Base-by-base conservation (phyloP, 2,797 vertebrate species). In the Danio jaintianensis region DNA sequence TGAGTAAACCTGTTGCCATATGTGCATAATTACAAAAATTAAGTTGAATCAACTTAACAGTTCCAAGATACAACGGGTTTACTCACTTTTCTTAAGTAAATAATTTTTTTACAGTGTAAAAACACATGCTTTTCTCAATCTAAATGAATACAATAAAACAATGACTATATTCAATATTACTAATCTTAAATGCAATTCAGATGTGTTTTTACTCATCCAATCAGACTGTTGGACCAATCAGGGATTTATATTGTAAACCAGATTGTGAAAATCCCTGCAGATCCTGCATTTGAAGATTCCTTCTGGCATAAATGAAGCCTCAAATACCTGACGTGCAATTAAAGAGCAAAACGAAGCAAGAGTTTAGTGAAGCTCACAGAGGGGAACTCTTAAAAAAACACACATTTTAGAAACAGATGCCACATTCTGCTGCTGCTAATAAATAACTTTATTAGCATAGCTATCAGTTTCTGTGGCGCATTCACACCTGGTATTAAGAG, bases 321-420 rank as follows among this genome's bases (percentile, higher is more conserved):
- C 50, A 29, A 42, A 76, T 29, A 64, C n/a, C 36, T 43, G 40
- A 53, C 1, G 5, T 43, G n/a, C 43, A 40, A 18, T 50, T 40
- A 75, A 40, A 62, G 11, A 55, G 16, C 16, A 42, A 55, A 29
- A 40, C n/a, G 12, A 53, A 40, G 38, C 29, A n/a, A 47, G 22
- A 5, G 4, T 45, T 38, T 61, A 9, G 43, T 36, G 71, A n/a
- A 13, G 56, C 48, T 11, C 16, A 74, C 59, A 8, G 42, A 43
- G 43, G n/a, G 18, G 55, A 75, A 68, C 36, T 43, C 36, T 52
- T 40, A 20, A 52, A 38, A 62, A 59, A 20, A n/a, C 29, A 18
- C 16, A n/a, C n/a, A n/a, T 1, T 74, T 48, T 8, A 67, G 8
- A 67, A 80, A 80, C 79, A 81, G 63, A 53, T 40, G 63, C 13